These are phyloP conservation scores for Halichoerus grypus DNA, from an alignment of 2,113 vertebrate species.

Conservation along the genomic window DNA sequence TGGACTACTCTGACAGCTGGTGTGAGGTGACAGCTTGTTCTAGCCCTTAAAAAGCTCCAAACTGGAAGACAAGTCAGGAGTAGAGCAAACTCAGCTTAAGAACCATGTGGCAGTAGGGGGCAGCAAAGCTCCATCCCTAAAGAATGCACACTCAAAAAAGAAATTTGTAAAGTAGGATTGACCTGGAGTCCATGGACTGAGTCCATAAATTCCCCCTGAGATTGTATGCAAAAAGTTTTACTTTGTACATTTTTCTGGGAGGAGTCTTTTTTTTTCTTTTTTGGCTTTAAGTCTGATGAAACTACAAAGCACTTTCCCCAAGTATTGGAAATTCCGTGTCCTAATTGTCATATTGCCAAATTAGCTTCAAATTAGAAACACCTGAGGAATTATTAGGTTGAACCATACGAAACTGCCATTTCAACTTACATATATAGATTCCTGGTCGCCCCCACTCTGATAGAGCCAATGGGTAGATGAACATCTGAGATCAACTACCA, in stretches of 20 bases:
- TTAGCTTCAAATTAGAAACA: slow-evolving; percentile 33
- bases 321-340: background rate
- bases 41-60: background rate
- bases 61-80: background rate
- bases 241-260: background rate
- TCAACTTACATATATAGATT: background rate
- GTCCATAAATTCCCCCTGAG: background rate
- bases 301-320: background rate
- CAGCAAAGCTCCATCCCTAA: slow-evolving; percentile 53
- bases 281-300: slow-evolving; percentile 7
- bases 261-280: background rate
- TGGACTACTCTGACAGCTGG: background rate
- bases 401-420: background rate
- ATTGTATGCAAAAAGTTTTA: background rate
- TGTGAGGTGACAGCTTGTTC: background rate
- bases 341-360: background rate
- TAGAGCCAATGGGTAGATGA: background rate
- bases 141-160: background rate
- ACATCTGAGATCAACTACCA: background rate
- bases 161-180: background rate
- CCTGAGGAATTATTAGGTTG: background rate
- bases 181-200: background rate
- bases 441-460: background rate
- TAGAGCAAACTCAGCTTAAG: background rate
- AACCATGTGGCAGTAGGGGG: background rate